Base-by-base conservation (phyloP, 2,888 invertebrate species). In the Cosmia trapezina region DNA sequence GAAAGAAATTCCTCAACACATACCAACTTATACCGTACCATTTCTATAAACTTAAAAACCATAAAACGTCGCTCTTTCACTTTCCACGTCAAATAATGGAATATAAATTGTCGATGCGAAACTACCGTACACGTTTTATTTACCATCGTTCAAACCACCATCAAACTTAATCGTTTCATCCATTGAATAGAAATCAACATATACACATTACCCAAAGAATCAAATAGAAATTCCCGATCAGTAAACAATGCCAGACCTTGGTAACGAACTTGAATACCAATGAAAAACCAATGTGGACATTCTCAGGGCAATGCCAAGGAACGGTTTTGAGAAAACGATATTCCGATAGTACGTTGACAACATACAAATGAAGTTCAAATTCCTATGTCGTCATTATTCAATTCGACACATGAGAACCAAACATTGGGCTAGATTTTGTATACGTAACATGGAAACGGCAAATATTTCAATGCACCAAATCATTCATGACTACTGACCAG, bases 321-420 rank as follows among this genome's bases (percentile, higher is more conserved):
- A 95, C 94, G 92, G 94, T 95, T 95, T 95, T 94, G 89, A 94
- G 95, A 95, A 95, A 93, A 95, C 94, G 92, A 93, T 95, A 95
- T 95, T 93, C 94, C 91, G 87, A 94, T 93, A 91, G 80, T 85
- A 93, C 93, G 93, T 89, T 83, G 70, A 86, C 89, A 80, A 91
- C 93, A 94, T 96, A 92, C 91, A 90, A 93, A 95, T 93, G 89
- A 83, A 74, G 67, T 70, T 91, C 91, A 89, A 94, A 95, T 95
- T 94, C 95, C 94, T 89, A 88, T 89, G 91, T 78, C 88, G 90
- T 92, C 92, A 92, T 92, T 91, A 88, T 90, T 92, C 89, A 91
- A 93, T 93, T 90, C 89, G 91, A 92, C 89, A 90, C 92, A 91
- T 95, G 94, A 91, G 93, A 94, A 94, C 90, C 85, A 78, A 90